A percentile compares a stretch with the other conserved stretches of the same genome.
Evolutionary conservation across 2,113 vertebrate genomes (phyloP).

Genomic region (Solea solea): DNA sequence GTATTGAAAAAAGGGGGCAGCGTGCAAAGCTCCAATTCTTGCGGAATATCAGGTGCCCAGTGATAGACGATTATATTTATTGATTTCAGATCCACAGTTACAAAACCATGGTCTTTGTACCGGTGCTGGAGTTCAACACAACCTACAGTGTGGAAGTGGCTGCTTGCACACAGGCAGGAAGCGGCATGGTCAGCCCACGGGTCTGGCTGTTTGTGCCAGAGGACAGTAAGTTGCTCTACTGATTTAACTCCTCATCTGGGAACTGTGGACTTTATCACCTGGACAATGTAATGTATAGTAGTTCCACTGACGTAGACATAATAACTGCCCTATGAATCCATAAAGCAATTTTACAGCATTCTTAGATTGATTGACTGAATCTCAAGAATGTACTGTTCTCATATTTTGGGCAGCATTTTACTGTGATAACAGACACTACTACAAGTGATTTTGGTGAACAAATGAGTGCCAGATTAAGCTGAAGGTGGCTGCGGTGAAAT

Average conservation of each 20-base stretch:
- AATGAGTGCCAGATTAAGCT: no score
- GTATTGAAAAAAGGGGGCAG: neutral
- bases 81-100: slow-evolving; percentile 72
- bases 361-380: neutral
- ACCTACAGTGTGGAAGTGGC: slow-evolving; percentile 88
- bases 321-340: neutral
- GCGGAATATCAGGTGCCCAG: neutral
- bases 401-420: no score
- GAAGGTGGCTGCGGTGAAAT: no score
- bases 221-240: slow-evolving; percentile 78
- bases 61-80: neutral
- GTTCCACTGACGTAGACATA: slow-evolving; percentile 1
- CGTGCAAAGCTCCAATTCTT: neutral
- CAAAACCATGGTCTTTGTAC: slow-evolving; percentile 56
- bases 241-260: slow-evolving; percentile 43
- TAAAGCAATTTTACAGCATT: neutral
- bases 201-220: slow-evolving; percentile 82
- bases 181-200: slow-evolving; percentile 85
- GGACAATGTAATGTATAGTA: no score
- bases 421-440: no score
- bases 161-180: slow-evolving; percentile 86
- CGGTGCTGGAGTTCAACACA: slow-evolving; percentile 82
- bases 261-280: slow-evolving; percentile 4
- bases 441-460: no score
- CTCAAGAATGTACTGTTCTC: no score